Evolutionary conservation across 2,888 invertebrate species (phyloP).

Genomic region (Philonicus albiceps): DNA sequence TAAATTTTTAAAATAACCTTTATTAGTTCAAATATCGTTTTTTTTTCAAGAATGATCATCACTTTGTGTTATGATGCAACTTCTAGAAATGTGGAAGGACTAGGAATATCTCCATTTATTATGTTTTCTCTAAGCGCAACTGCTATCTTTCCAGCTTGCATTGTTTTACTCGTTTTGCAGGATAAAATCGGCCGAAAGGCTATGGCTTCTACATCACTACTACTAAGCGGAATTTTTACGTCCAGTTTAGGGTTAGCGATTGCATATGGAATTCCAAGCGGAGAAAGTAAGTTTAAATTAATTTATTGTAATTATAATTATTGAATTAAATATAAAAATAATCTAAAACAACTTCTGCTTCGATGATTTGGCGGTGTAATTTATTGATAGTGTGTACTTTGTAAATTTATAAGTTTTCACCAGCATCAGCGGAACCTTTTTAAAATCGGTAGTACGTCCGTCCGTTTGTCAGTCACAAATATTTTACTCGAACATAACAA

Average conservation of each 20-base stretch:
- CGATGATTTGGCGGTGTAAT: no score
- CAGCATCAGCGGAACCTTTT: no score
- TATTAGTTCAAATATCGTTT: background rate
- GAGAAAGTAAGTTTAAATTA: background rate
- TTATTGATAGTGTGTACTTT: no score
- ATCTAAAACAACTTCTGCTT: no score
- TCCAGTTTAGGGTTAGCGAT: constrained; percentile 59
- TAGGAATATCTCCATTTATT: constrained; percentile 63
- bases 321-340: no score
- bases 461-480: no score
- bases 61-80: constrained; percentile 66
- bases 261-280: constrained; percentile 46
- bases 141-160: constrained; percentile 64
- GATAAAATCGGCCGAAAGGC: constrained; percentile 59
- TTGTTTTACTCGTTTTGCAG: constrained; percentile 45
- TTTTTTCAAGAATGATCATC: constrained; percentile 63
- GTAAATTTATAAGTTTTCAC: no score
- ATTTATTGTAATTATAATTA: background rate
- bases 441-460: no score
- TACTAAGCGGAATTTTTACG: constrained; percentile 63
- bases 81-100: constrained; percentile 64
- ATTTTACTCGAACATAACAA: no score
- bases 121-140: constrained; percentile 64
- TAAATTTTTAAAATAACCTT: background rate
- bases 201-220: constrained; percentile 62